Evolutionary conservation across 2,888 invertebrate species (phyloP).

Genomic region (Bursaphelenchus okinawaensis): DNA sequence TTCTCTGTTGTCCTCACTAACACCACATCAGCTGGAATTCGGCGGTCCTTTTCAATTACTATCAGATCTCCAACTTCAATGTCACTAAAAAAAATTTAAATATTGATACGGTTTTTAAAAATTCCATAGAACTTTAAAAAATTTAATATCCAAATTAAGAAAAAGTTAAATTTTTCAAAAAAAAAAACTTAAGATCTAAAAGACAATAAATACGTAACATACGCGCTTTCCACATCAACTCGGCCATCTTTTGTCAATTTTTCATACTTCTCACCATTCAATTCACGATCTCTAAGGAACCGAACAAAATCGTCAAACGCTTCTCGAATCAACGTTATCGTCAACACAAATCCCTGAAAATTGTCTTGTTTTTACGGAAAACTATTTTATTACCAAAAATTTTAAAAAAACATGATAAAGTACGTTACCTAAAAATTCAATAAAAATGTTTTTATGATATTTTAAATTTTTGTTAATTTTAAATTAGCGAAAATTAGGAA

Average conservation of each 20-base stretch:
- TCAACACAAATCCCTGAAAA: constrained; percentile 78
- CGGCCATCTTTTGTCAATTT: constrained; percentile 68
- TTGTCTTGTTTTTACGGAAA: background rate
- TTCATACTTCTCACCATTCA: constrained; percentile 87
- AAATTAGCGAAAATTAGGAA: background rate
- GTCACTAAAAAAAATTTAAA: constrained; percentile 57
- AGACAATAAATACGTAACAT: constrained; percentile 15
- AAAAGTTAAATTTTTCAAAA: background rate
- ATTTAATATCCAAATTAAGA: background rate
- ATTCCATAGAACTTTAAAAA: background rate
- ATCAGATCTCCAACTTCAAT: constrained; percentile 73
- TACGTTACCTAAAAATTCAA: no score
- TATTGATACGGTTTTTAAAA: background rate
- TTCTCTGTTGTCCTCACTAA: constrained; percentile 66
- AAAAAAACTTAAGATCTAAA: background rate
- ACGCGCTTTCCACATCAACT: constrained; percentile 68
- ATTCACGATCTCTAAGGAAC: constrained; percentile 86
- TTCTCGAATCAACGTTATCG: constrained; percentile 90
- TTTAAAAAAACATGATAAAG: background rate
- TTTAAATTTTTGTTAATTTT: background rate
- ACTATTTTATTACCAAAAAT: background rate
- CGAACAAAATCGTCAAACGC: constrained; percentile 91
- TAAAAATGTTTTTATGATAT: no score
- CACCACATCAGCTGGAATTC: constrained; percentile 95
- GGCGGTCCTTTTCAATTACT: constrained; percentile 84